Evolutionary conservation across 2,113 vertebrate genomes (phyloP).

Genomic region (Melospiza melodia): DNA sequence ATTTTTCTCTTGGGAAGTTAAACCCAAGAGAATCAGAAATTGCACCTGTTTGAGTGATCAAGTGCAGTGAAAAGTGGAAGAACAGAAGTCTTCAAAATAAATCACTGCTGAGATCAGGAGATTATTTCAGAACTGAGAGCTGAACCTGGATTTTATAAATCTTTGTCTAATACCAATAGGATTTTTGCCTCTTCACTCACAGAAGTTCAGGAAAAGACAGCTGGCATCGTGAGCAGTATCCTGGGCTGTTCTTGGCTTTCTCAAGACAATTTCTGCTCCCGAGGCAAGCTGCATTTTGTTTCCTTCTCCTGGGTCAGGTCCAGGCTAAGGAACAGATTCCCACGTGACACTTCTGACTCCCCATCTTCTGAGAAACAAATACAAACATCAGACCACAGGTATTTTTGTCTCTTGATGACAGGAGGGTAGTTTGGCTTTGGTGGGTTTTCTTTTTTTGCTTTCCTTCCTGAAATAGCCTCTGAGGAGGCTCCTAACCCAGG

Average conservation of each 20-base stretch:
- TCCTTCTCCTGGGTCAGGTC: background rate
- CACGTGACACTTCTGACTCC: background rate
- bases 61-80: background rate
- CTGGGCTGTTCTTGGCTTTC: background rate
- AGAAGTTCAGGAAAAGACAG: background rate
- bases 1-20: background rate
- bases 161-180: background rate
- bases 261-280: background rate
- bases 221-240: background rate
- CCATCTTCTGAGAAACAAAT: background rate
- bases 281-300: background rate
- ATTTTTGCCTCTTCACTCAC: background rate
- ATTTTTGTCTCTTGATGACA: constrained; percentile 33
- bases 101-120: background rate
- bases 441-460: background rate
- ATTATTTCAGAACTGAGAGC: background rate
- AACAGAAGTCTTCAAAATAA: background rate
- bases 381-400: background rate
- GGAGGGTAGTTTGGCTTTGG: background rate
- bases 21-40: background rate
- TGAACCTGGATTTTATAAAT: background rate
- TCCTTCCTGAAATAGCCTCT: constrained; percentile 43
- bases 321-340: background rate
- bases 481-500: background rate
- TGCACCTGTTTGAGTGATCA: background rate